Base-by-base conservation (phyloP, 1,140 invertebrate genomes). In the Idris sp. region DNA sequence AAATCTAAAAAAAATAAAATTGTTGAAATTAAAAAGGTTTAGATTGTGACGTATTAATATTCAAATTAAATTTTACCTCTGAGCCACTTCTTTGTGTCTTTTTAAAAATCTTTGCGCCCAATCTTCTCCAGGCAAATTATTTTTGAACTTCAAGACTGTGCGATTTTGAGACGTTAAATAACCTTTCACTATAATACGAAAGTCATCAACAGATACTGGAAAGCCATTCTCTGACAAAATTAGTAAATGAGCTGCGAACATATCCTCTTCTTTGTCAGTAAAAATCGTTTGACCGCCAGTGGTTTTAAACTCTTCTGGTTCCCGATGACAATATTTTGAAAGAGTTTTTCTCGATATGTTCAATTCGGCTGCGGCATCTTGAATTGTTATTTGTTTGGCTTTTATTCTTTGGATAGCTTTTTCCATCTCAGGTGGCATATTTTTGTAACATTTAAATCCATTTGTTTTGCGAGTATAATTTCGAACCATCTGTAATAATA, bases 111-210 rank as follows among this genome's bases (percentile, higher is more conserved):
- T n/a, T 4, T n/a, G 5, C 3, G 19, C 38, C 38, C 38, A 41
- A n/a, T 41, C 38, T 41, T 41, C 13, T 3, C 38, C 38, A 41
- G 38, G 38, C 15, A 41, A 41, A 41, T 41, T 41, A 2, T 41
- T 25, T 5, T 41, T 41, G n/a, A 41, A 41, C 25, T 3, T 35
- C 10, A 13, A 11, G 7, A 1, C 1, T 2, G 7, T 35, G 7
- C 31, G 31, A 13, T 35, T 35, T 35, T 35, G 31, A 13, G 31
- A 2, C 14, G 10, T 35, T 10, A 35, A 35, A 35, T 35, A 35
- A 35, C 31, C 14, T 13, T 35, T n/a, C 7, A 35, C 31, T 7
- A 35, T 35, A 2, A 35, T 35, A 35, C 31, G 31, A 7, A 35
- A 35, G 14, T 35, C 31, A 7, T 35, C 31, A 11, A 35, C 14